Conservation (phyloP, 2,888 invertebrate species). For the Ceraclea dissimilis region DNA sequence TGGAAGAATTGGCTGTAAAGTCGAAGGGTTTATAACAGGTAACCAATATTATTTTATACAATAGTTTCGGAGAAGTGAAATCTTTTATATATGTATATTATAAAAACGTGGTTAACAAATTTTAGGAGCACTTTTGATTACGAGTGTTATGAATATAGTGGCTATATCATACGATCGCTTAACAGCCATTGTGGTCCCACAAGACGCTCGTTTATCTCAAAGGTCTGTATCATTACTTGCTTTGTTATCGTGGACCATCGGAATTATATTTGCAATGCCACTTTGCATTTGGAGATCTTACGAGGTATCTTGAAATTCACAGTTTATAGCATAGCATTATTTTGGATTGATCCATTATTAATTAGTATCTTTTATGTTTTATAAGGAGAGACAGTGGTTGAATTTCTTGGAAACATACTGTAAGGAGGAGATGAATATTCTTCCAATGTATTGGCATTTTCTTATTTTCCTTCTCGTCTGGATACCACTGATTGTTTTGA, state of each 20-base stretch:
- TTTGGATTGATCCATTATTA: neutral
- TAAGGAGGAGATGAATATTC: slow-evolving; percentile 54
- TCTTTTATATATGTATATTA: slow-evolving; percentile 15
- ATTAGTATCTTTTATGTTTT: neutral
- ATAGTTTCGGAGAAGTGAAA: no score
- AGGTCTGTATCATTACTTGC: slow-evolving; percentile 59
- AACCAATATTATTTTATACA: slow-evolving; percentile 17
- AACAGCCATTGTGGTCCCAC: slow-evolving; percentile 68
- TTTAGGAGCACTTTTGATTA: slow-evolving; percentile 61
- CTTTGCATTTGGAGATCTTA: slow-evolving; percentile 57
- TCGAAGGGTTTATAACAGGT: slow-evolving; percentile 73
- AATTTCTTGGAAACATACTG: slow-evolving; percentile 72
- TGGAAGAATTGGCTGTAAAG: slow-evolving; percentile 64
- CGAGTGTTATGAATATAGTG: slow-evolving; percentile 69
- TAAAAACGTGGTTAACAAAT: slow-evolving; percentile 3
- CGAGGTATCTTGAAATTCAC: slow-evolving; percentile 23
- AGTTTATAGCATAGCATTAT: neutral
- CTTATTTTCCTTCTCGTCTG: slow-evolving; percentile 68
- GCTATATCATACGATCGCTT: slow-evolving; percentile 76
- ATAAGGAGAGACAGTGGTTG: slow-evolving; percentile 63
- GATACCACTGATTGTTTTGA: slow-evolving; percentile 63
- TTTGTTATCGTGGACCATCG: slow-evolving; percentile 57
- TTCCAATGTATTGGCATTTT: slow-evolving; percentile 72
- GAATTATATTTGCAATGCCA: slow-evolving; percentile 56
- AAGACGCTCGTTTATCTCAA: slow-evolving; percentile 60